Percentiles rank a stretch among this genome's conserved stretches.
Conservation (phyloP, 2,113 vertebrate genomes). For the Mobula hypostoma region DNA sequence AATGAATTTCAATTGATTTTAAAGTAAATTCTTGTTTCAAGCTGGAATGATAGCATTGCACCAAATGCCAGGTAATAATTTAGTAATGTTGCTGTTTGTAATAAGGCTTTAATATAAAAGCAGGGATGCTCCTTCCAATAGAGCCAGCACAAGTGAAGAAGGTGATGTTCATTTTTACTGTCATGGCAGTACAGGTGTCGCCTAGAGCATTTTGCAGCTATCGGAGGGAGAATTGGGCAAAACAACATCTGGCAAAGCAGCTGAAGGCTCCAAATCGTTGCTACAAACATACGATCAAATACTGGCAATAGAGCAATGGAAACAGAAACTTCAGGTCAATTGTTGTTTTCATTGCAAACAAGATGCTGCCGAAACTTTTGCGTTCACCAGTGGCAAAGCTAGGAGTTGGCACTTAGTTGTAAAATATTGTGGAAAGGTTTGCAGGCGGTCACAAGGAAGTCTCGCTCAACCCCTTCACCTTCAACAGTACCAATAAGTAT, state of each 20-base stretch:
- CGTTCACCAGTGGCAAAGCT: neutral
- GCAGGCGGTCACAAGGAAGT: too few species aligned
- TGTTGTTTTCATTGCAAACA: neutral
- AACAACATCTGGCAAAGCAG: neutral
- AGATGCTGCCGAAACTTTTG: neutral
- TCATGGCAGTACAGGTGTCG: neutral
- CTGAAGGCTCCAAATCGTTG: neutral
- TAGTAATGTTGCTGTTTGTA: neutral
- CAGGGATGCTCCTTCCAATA: neutral
- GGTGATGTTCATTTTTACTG: neutral
- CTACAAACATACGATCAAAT: too few species aligned
- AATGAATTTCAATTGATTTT: neutral
- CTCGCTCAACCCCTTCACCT: neutral
- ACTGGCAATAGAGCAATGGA: conserved; percentile 3
- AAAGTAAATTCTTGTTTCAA: neutral
- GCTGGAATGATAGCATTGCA: neutral
- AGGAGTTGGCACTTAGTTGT: neutral
- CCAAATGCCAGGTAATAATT: conserved; percentile 2
- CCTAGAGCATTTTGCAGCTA: neutral
- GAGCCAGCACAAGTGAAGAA: neutral
- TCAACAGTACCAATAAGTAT: neutral
- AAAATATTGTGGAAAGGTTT: neutral
- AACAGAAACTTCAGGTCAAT: neutral
- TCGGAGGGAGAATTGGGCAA: neutral
- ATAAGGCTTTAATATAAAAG: neutral